A percentile compares a stretch with the other conserved stretches of the same genome.
phyloP scores from a whole-genome alignment of 1,140 invertebrate species.

The Heliconius hermathena region DNA sequence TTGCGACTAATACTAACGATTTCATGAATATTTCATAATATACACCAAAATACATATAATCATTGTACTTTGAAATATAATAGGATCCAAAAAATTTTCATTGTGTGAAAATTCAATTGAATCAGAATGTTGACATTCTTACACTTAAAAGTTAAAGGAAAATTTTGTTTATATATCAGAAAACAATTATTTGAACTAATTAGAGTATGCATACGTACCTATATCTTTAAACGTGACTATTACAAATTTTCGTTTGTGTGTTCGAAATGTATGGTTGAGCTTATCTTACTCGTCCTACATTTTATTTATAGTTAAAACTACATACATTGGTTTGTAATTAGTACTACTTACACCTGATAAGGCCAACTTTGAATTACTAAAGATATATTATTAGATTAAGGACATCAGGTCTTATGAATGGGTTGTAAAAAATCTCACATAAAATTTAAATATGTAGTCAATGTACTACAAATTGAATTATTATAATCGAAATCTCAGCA shows the following conservation, averaged over 20 bases:
- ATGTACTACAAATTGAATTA: too few relatives aligned
- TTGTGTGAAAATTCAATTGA: background rate
- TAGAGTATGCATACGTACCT: too few relatives aligned
- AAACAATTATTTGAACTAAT: too few relatives aligned
- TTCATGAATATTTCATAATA: slow-evolving; percentile 19
- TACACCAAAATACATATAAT: background rate
- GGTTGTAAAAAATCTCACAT: too few relatives aligned
- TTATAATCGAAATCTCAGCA: too few relatives aligned
- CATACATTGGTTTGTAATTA: background rate
- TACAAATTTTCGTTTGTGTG: background rate
- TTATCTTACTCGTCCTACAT: background rate
- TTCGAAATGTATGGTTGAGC: background rate
- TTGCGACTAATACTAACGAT: slow-evolving; percentile 5
- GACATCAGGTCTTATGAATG: too few relatives aligned
- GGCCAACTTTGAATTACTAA: too few relatives aligned
- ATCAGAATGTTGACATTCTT: background rate
- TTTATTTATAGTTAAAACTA: slow-evolving; percentile 10
- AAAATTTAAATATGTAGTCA: too few relatives aligned
- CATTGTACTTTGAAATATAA: background rate
- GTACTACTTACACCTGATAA: background rate
- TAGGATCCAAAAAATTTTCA: background rate
- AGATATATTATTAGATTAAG: too few relatives aligned
- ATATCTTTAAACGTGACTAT: too few relatives aligned
- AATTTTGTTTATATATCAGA: too few relatives aligned
- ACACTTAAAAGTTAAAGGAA: too few relatives aligned